Percentiles rank a stretch among this genome's conserved stretches.
Evolutionary conservation across 2,797 vertebrate species (phyloP).

Genomic region (Coccyzus lansbergi): DNA sequence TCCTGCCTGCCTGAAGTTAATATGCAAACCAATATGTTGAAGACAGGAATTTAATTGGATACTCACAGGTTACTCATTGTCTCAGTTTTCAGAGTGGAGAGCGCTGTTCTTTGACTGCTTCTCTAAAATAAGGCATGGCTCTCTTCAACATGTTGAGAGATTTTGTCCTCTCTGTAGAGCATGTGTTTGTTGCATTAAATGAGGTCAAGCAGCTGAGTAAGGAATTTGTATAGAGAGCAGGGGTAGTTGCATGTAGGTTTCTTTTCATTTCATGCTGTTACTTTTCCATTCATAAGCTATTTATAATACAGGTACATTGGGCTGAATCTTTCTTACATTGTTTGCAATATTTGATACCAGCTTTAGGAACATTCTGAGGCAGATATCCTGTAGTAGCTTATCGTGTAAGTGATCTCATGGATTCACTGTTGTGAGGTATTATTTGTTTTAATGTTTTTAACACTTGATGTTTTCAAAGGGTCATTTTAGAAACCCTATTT

Average conservation of each 20-base stretch:
- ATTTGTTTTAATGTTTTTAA: not conserved
- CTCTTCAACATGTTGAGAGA: fast-evolving
- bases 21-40: not conserved
- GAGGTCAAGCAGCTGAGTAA: not conserved
- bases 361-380: not conserved
- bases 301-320: not conserved
- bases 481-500: not conserved
- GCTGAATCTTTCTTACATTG: not conserved
- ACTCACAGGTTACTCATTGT: not conserved
- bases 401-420: not conserved
- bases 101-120: not conserved
- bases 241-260: not conserved
- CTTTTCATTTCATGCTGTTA: not conserved
- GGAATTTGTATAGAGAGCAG: not conserved
- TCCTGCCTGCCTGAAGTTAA: not conserved
- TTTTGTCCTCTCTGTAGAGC: not conserved
- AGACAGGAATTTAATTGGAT: not conserved
- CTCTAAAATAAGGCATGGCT: not conserved
- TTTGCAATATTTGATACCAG: not conserved
- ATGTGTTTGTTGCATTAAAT: not conserved
- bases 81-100: not conserved
- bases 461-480: not conserved
- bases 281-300: not conserved
- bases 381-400: not conserved
- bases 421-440: not conserved